Evolutionary conservation across 2,797 vertebrate genomes (phyloP), one percentile per base, ranked within the genome.

Genomic region (Podarcis siculus): DNA sequence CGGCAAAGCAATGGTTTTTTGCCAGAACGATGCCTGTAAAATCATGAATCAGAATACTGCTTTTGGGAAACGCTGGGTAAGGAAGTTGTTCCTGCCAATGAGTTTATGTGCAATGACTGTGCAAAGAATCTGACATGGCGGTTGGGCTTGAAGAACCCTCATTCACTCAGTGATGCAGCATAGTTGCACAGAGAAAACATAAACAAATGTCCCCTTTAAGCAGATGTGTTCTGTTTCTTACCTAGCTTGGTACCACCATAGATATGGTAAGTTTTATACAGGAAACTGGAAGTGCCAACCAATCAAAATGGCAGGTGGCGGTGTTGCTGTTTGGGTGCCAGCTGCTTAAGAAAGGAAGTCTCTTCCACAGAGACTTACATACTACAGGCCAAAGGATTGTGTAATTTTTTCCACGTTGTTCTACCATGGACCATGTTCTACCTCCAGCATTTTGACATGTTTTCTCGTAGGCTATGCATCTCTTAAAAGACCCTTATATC

Each of bases 1-100:
- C n/a, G 73, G 79, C 37, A 82, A 35, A 82, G 42, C 49, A n/a
- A 61, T 69, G 32, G 3, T 39, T 67, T 37, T 81, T 42, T 82
- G 80, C 72, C 81, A 83, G 49, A 79, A 27, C 71, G 49, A 66
- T 83, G 89, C 37, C 75, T 64, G 79, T 86, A 89, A 89, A 66
- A 66, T 71, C 37, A 86, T 89, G 85, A 89, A 79, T 83, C 73
- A 82, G 67, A 66, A 23, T 75, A 72, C 69, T 75, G 69, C 5
- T 72, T 67, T 77, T 61, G 37, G 80, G 85, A 89, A 86, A 83
- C 35, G 66, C 35, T 23, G 15, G 75, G 49, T 10, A 66, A 79
- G 76, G 67, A 66, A 86, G 37, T 86, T 66, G 6, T 86, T 71
- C 64, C 72, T 83, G 66, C 75, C 35, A 83, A 27, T 45, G 73